Evolutionary conservation across 2,113 vertebrate genomes (phyloP).

Genomic region (Xenopus laevis): DNA sequence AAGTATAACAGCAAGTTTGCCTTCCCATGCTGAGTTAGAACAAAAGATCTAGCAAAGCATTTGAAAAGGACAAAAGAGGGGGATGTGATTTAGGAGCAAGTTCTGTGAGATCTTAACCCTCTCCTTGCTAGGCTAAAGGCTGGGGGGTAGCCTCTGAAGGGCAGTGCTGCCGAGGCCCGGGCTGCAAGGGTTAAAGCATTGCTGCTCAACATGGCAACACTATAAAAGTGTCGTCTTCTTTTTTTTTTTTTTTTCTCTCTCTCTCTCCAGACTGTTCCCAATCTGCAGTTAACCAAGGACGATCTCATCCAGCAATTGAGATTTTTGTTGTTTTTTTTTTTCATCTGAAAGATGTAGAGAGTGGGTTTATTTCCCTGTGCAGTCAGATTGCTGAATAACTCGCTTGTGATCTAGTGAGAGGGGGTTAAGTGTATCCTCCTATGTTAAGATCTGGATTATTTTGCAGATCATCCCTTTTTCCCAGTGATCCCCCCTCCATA

Average conservation of each 20-base stretch:
- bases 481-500: background rate
- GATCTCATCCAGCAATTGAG: constrained; percentile 42
- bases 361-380: too few species aligned
- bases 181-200: constrained; percentile 17
- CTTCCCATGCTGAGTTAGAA: constrained; percentile 78
- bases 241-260: too few species aligned
- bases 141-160: background rate
- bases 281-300: constrained; percentile 48
- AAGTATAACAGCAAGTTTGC: constrained; percentile 77
- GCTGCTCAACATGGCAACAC: constrained; percentile 69
- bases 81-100: constrained; percentile 65
- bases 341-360: too few species aligned
- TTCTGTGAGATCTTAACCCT: constrained; percentile 50
- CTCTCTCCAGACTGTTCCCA: constrained; percentile 60
- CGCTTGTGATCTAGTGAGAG: background rate
- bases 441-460: constrained; percentile 2
- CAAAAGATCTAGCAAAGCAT: constrained; percentile 70
- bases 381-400: too few species aligned
- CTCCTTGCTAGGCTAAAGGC: background rate
- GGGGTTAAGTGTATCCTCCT: background rate
- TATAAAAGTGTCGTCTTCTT: constrained; percentile 57
- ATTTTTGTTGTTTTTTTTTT: background rate
- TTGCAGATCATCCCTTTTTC: constrained; percentile 24
- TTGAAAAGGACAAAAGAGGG: constrained; percentile 70
- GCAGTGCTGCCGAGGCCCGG: background rate